A percentile compares a stretch with the other conserved stretches of the same genome.
Evolutionary conservation across 2,113 vertebrate genomes (phyloP).

Genomic region (Benitochromis conjunctus): DNA sequence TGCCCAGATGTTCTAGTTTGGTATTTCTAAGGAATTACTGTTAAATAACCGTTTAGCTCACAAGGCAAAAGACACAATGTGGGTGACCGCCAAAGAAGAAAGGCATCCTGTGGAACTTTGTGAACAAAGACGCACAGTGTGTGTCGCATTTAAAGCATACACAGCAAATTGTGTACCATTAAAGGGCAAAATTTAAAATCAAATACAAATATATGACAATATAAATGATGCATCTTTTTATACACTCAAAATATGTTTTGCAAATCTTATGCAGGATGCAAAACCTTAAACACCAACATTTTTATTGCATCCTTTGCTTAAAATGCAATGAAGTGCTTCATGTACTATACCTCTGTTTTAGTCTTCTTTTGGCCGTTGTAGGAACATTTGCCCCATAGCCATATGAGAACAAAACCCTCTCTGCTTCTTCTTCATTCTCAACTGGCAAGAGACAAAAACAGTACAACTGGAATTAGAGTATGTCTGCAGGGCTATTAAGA

Average conservation of each 20-base stretch:
- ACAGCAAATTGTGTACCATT: background rate
- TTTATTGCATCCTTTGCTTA: background rate
- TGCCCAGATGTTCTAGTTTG: background rate
- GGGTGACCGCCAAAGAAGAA: background rate
- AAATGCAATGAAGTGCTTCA: background rate
- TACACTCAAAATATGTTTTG: background rate
- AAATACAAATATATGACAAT: background rate
- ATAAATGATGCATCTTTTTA: background rate
- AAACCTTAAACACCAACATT: background rate
- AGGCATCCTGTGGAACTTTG: too few relatives aligned
- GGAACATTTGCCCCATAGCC: slow-evolving; percentile 98
- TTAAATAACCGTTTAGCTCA: background rate
- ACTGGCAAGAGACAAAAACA: slow-evolving; percentile 75
- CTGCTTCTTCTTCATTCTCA: slow-evolving; percentile 91
- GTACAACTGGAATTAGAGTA: background rate
- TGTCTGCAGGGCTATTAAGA: background rate
- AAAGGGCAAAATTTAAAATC: background rate
- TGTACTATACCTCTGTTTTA: slow-evolving; percentile 87
- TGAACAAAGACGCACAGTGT: background rate
- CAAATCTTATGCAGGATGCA: background rate
- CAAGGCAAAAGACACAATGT: rapidly evolving
- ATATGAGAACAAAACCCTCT: slow-evolving; percentile 93
- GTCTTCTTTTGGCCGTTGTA: slow-evolving; percentile 89
- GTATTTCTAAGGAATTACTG: background rate
- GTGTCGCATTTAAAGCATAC: background rate